These are phyloP conservation scores for Plodia interpunctella DNA, from an alignment of 1,140 invertebrate genomes.

Conservation along the genomic window DNA sequence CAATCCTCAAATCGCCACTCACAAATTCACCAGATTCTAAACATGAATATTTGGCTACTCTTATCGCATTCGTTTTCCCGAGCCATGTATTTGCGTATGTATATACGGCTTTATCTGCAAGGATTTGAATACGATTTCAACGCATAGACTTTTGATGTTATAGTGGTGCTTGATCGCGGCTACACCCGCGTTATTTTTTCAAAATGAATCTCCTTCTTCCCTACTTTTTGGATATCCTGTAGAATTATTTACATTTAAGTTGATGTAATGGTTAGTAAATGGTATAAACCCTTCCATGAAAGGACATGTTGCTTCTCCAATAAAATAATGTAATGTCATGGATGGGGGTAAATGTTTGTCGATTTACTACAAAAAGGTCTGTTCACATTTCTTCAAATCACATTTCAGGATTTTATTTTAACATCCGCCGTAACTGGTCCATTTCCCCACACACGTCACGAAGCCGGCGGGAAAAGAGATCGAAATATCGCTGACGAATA, in stretches of 20 bases:
- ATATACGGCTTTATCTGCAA: neutral
- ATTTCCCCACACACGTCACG: neutral
- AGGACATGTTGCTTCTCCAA: neutral
- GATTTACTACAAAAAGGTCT: neutral
- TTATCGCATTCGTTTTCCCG: slow-evolving; percentile 1
- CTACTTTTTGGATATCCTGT: no score
- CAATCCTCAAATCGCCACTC: neutral
- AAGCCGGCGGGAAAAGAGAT: neutral
- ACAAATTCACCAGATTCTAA: neutral
- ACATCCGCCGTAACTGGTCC: neutral
- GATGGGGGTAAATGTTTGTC: neutral
- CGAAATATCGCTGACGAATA: neutral
- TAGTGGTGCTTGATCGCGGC: no score
- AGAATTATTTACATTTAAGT: no score
- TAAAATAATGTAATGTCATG: neutral
- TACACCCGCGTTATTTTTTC: no score
- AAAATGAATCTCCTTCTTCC: no score
- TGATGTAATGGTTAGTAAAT: no score
- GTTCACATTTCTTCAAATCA: neutral
- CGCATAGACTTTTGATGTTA: no score
- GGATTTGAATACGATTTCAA: neutral
- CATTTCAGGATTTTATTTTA: neutral
- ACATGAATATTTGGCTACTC: neutral
- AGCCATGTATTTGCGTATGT: neutral
- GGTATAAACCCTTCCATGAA: no score